A percentile compares a stretch with the other conserved stretches of the same genome.
Evolutionary conservation across 2,888 invertebrate genomes (phyloP).

Genomic region (Drosophila lacicola): DNA sequence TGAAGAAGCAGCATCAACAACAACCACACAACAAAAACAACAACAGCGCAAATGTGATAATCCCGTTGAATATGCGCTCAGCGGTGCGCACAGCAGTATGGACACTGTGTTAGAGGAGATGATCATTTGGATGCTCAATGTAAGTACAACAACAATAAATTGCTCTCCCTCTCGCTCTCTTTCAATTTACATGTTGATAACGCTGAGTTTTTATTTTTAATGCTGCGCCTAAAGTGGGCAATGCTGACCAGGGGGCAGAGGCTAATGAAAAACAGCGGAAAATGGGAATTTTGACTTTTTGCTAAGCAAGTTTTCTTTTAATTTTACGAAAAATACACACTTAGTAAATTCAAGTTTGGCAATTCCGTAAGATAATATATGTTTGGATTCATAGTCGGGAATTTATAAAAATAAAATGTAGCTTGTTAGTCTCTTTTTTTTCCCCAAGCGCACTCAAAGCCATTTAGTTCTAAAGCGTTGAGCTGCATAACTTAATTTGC

Average conservation of each 20-base stretch:
- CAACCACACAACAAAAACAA: conserved; percentile 17
- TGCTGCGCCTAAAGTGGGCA: background rate
- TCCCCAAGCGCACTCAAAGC: background rate
- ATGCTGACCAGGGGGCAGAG: too few species aligned
- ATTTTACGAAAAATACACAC: background rate
- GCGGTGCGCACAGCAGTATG: conserved; percentile 63
- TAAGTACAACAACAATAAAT: conserved; percentile 48
- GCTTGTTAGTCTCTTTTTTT: too few species aligned
- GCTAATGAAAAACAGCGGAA: background rate
- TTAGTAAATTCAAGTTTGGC: too few species aligned
- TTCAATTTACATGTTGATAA: background rate
- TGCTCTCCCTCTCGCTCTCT: background rate
- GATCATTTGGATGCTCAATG: conserved; percentile 68
- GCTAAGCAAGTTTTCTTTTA: background rate
- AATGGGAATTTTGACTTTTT: background rate
- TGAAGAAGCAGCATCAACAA: conserved; percentile 1
- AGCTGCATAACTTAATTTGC: too few species aligned
- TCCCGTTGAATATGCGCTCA: conserved; percentile 69
- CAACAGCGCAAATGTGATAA: conserved; percentile 59
- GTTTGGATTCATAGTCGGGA: too few species aligned
- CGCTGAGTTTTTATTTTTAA: background rate
- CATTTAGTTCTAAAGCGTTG: too few species aligned
- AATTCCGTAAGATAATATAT: too few species aligned
- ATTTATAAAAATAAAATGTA: too few species aligned
- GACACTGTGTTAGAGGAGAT: conserved; percentile 68